A percentile compares a stretch with the other conserved stretches of the same genome.
These are phyloP conservation scores for Drosophila micromelanica DNA, from an alignment of 1,140 invertebrate species.

Conservation along the genomic window DNA sequence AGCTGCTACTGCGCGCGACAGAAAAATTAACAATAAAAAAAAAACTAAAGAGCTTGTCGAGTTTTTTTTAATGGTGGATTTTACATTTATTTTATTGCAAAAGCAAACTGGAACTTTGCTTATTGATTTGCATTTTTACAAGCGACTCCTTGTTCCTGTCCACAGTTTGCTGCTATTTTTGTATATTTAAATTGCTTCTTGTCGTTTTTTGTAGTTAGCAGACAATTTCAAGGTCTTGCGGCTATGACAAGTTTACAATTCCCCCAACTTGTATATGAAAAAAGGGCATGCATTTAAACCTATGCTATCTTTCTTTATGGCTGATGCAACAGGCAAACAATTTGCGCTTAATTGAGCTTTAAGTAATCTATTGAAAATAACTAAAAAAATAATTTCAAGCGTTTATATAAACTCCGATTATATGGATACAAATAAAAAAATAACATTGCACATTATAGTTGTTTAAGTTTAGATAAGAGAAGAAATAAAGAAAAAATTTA, in stretches of 20 bases:
- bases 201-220: constrained; percentile 26
- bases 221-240: constrained; percentile 29
- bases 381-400: no score
- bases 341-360: no score
- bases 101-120: constrained; percentile 61
- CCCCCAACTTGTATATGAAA: constrained; percentile 9
- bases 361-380: no score
- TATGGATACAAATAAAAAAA: no score
- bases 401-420: no score
- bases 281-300: constrained; percentile 5
- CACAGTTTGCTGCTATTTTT: constrained; percentile 72
- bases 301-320: neutral
- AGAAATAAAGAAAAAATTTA: no score
- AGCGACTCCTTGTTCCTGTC: constrained; percentile 64
- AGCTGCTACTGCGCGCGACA: constrained; percentile 60
- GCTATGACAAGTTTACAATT: constrained; percentile 19
- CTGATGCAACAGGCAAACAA: no score
- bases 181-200: constrained; percentile 77
- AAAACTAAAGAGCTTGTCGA: constrained; percentile 44
- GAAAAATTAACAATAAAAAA: constrained; percentile 41
- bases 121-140: constrained; percentile 83
- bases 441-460: no score
- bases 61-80: constrained; percentile 47
- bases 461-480: no score
- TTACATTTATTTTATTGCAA: constrained; percentile 80